These are phyloP conservation scores for Bubo blakistoni DNA, from an alignment of 2,113 vertebrate genomes.

Conservation along the genomic window DNA sequence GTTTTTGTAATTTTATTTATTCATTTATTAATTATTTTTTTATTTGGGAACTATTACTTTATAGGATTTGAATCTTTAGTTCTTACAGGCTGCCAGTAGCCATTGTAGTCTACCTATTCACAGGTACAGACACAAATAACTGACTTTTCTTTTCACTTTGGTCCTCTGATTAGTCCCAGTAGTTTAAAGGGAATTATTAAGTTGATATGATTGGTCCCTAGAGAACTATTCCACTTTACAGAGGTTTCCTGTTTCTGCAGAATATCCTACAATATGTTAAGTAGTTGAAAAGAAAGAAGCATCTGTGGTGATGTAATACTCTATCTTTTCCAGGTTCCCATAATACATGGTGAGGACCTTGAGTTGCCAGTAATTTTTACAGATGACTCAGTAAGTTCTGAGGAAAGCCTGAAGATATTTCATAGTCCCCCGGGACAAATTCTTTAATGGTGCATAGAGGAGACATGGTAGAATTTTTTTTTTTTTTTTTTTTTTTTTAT, in stretches of 20 bases:
- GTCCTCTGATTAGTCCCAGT: background rate
- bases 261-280: background rate
- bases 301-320: background rate
- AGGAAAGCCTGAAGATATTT: background rate
- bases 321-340: background rate
- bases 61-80: background rate
- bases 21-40: background rate
- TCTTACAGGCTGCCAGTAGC: background rate
- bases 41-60: background rate
- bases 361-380: background rate
- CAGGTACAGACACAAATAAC: background rate
- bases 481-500: background rate
- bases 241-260: background rate
- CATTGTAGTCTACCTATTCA: background rate
- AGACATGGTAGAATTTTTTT: background rate
- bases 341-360: background rate
- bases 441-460: background rate
- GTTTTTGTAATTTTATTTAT: background rate
- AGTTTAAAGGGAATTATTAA: background rate
- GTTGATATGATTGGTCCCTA: background rate
- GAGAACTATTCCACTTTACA: background rate
- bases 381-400: background rate
- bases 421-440: background rate
- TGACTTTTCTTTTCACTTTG: background rate
- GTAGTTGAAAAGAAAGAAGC: background rate